Conservation (phyloP, 2,113 vertebrate species). For the Gymnocephalus cernua region DNA sequence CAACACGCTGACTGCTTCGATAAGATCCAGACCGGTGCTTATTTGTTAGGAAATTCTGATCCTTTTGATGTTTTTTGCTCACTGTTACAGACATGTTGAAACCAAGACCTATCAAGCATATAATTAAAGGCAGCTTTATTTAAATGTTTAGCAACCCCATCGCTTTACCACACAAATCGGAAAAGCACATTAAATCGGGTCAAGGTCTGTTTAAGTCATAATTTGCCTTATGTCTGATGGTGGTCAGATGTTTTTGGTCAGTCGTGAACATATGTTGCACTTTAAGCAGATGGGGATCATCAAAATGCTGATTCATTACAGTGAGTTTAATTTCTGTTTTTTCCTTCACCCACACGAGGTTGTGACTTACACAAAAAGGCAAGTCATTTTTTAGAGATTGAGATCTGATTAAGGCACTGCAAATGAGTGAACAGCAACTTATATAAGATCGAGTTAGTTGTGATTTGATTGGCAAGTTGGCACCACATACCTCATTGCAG, state of each 20-base stretch:
- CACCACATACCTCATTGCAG: neutral
- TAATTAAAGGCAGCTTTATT: conserved; percentile 55
- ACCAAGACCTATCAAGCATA: conserved; percentile 50
- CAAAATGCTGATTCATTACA: conserved; percentile 15
- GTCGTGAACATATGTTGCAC: conserved; percentile 40
- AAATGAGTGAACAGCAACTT: neutral
- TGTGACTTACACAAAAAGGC: conserved; percentile 30
- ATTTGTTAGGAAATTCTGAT: conserved; percentile 61
- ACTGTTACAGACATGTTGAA: conserved; percentile 47
- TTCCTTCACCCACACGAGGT: neutral
- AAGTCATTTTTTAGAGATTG: neutral
- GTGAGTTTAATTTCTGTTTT: neutral
- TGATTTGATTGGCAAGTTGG: conserved; percentile 24
- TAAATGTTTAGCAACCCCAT: conserved; percentile 26
- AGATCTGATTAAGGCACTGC: conserved; percentile 8
- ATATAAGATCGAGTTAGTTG: conserved; percentile 4
- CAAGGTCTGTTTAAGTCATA: conserved; percentile 31
- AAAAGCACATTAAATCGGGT: conserved; percentile 17
- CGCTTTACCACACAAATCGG: conserved; percentile 22
- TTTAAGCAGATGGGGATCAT: conserved; percentile 26
- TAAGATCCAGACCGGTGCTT: conserved; percentile 60
- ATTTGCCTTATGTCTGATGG: conserved; percentile 30
- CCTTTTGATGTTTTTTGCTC: conserved; percentile 53
- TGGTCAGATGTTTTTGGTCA: conserved; percentile 53
- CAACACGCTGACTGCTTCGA: conserved; percentile 56